Evolutionary conservation across 2,797 vertebrate species (phyloP).

Genomic region (Apogon hyalosoma): DNA sequence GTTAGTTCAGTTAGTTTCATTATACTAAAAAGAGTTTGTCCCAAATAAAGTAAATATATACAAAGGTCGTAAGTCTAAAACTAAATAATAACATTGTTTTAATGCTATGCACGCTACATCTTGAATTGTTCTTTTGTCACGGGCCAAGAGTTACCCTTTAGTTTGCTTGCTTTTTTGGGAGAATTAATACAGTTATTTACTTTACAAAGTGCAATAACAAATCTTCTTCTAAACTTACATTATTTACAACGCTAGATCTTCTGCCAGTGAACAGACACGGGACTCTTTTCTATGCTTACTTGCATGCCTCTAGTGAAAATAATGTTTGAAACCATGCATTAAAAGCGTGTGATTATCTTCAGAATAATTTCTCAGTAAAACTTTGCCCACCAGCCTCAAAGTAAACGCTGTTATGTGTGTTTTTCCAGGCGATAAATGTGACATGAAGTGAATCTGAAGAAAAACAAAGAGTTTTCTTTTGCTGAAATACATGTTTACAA

Average conservation of each 20-base stretch:
- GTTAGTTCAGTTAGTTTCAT: constrained; percentile 5
- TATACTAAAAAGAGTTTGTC: constrained; percentile 1
- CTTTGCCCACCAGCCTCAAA: constrained; percentile 25
- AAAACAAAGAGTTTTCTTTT: constrained; percentile 27
- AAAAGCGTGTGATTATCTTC: constrained; percentile 47
- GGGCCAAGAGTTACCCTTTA: constrained; percentile 20
- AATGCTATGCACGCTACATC: constrained; percentile 7
- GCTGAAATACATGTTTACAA: constrained; percentile 16
- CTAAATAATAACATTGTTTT: neutral
- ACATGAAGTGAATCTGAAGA: constrained; percentile 25
- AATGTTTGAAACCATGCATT: constrained; percentile 43
- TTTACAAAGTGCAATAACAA: constrained; percentile 25
- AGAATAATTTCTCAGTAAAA: constrained; percentile 29
- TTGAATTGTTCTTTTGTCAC: constrained; percentile 24
- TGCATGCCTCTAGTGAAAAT: constrained; percentile 8
- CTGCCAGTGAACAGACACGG: neutral
- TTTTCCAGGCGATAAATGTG: constrained; percentile 33
- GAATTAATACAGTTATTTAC: constrained; percentile 24
- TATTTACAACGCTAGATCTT: constrained; percentile 10
- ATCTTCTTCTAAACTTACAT: constrained; percentile 7
- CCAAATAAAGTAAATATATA: constrained; percentile 12
- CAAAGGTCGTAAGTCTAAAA: constrained; percentile 1
- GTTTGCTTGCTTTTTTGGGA: neutral
- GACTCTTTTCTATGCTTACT: constrained; percentile 40
- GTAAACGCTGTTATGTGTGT: constrained; percentile 23